These are phyloP conservation scores for Steatornis caripensis DNA, from an alignment of 2,113 vertebrate species.

Conservation along the genomic window DNA sequence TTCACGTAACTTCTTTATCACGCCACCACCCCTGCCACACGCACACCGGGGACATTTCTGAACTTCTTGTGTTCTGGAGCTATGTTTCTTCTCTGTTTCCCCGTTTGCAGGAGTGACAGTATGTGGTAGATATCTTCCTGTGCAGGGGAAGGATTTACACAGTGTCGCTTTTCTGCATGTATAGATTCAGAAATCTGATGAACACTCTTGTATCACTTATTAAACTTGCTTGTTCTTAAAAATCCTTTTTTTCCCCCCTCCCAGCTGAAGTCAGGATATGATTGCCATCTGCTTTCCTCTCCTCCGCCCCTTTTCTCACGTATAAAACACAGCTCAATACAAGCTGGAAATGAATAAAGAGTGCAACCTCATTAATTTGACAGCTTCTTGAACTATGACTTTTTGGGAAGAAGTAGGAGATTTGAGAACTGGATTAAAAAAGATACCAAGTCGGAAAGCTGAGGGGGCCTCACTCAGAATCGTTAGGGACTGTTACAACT, in stretches of 20 bases:
- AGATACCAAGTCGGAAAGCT: neutral
- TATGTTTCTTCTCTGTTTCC: neutral
- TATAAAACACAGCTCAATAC: neutral
- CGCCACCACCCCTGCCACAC: too few species aligned
- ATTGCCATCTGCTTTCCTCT: neutral
- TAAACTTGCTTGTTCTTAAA: neutral
- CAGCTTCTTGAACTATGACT: neutral
- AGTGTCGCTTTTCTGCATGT: too few species aligned
- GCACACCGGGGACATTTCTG: neutral
- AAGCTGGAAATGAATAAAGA: neutral
- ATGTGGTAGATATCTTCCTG: rapidly evolving
- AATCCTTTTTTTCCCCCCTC: neutral
- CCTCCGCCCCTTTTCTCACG: neutral
- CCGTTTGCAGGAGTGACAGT: neutral
- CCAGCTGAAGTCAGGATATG: neutral
- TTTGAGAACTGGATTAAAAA: neutral
- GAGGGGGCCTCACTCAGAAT: rapidly evolving
- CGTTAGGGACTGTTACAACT: neutral
- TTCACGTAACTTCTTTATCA: neutral
- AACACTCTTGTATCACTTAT: neutral
- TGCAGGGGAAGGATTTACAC: neutral
- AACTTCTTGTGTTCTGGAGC: neutral
- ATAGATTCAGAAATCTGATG: neutral
- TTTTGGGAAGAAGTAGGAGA: neutral
- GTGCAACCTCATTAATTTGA: neutral